phyloP scores from a whole-genome alignment of 1,140 invertebrate genomes.

The Drosophila athabasca region DNA sequence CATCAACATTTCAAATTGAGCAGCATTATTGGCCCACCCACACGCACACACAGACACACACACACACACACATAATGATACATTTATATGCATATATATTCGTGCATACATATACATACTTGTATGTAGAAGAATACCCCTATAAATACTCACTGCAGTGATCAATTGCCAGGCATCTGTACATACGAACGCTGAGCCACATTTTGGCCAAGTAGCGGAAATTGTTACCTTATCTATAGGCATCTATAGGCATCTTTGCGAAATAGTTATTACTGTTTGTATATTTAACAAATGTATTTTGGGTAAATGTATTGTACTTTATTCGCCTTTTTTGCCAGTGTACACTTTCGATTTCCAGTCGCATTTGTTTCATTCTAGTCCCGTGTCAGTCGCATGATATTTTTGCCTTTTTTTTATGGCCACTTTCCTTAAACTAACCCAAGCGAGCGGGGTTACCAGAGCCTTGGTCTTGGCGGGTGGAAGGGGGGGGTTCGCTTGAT shows the following conservation, averaged over 20 bases:
- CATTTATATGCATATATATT: background rate
- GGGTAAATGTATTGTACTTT: no score
- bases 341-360: conserved; percentile 29
- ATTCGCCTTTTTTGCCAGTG: conserved; percentile 7
- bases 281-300: background rate
- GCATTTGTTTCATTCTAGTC: conserved; percentile 37
- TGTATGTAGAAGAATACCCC: conserved; percentile 1
- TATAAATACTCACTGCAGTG: conserved; percentile 41
- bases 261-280: background rate
- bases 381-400: conserved; percentile 16
- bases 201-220: no score
- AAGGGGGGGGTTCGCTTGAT: background rate
- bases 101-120: no score
- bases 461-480: background rate
- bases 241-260: no score
- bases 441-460: conserved; percentile 2
- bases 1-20: conserved; percentile 78
- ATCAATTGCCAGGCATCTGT: conserved; percentile 57
- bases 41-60: background rate
- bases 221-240: background rate
- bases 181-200: conserved; percentile 30
- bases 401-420: conserved; percentile 36
- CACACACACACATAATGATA: background rate
- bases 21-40: conserved; percentile 55
- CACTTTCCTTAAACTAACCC: conserved; percentile 46